A percentile compares a stretch with the other conserved stretches of the same genome.
phyloP scores from a whole-genome alignment of 2,113 vertebrate genomes.

The Erythrolamprus reginae region DNA sequence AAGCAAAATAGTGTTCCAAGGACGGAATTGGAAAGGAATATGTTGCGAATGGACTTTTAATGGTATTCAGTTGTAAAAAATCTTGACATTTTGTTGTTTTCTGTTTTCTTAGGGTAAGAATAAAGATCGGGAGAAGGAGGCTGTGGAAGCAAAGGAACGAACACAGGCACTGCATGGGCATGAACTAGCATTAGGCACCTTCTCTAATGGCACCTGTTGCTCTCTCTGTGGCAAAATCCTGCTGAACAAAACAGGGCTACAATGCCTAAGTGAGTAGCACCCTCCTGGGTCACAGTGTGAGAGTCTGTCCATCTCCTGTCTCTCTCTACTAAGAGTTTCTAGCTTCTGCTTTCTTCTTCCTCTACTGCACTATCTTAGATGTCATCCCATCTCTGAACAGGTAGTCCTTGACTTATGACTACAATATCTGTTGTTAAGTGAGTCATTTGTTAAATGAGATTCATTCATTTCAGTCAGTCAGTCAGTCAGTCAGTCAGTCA shows the following conservation, averaged over 20 bases:
- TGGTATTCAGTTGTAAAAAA: not conserved
- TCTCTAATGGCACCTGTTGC: conserved; percentile 80
- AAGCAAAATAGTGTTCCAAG: not conserved
- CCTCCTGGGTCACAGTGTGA: not conserved
- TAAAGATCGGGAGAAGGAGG: conserved; percentile 67
- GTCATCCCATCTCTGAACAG: not conserved
- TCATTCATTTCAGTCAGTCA: no score
- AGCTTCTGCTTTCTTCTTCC: not conserved
- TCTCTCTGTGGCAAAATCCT: conserved; percentile 84
- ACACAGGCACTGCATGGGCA: conserved; percentile 70
- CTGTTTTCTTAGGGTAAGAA: conserved; percentile 80
- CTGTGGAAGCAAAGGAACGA: conserved; percentile 61
- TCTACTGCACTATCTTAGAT: not conserved
- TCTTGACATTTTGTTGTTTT: not conserved
- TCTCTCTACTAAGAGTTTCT: not conserved
- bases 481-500: no score
- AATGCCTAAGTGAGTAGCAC: conserved; percentile 86
- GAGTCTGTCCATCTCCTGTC: no score
- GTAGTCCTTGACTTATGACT: not conserved
- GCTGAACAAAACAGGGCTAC: conserved; percentile 80
- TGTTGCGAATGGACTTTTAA: not conserved
- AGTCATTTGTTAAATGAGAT: no score
- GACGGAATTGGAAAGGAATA: not conserved
- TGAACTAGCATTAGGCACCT: conserved; percentile 74
- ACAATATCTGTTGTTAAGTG: not conserved